These are phyloP conservation scores for Aphaenogaster ashmeadi DNA, from an alignment of 1,140 invertebrate species.

Conservation along the genomic window DNA sequence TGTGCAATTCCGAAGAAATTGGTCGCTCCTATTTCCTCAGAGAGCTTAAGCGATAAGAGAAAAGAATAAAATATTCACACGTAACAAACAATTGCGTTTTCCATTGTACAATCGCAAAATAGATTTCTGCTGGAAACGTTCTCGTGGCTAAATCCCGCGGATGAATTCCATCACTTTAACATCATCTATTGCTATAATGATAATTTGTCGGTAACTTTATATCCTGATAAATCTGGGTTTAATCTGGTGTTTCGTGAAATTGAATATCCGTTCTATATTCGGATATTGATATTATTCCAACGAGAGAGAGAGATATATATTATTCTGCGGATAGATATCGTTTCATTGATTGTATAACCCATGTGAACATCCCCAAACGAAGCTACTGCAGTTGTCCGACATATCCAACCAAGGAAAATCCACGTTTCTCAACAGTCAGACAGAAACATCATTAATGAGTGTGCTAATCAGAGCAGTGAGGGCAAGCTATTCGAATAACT, in stretches of 20 bases:
- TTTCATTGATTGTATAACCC: slow-evolving; percentile 17
- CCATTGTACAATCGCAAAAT: not conserved
- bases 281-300: slow-evolving; percentile 35
- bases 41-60: not conserved
- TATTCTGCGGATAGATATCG: not conserved
- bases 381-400: not conserved
- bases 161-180: not conserved
- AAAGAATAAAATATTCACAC: not conserved
- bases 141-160: not conserved
- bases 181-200: not conserved
- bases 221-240: slow-evolving; percentile 19
- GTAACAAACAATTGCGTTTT: not conserved
- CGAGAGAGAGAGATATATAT: slow-evolving; percentile 21
- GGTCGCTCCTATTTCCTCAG: not conserved
- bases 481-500: not conserved
- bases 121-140: not conserved
- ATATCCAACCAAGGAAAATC: slow-evolving; percentile 1
- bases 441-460: not conserved
- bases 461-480: not conserved
- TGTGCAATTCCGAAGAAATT: not conserved
- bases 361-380: slow-evolving; percentile 15
- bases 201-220: slow-evolving; percentile 41
- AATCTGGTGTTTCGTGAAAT: slow-evolving; percentile 42
- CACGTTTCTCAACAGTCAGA: not conserved
- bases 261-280: slow-evolving; percentile 36